These are phyloP conservation scores for Leptopterna dolabrata DNA, from an alignment of 2,888 invertebrate genomes.

Conservation along the genomic window DNA sequence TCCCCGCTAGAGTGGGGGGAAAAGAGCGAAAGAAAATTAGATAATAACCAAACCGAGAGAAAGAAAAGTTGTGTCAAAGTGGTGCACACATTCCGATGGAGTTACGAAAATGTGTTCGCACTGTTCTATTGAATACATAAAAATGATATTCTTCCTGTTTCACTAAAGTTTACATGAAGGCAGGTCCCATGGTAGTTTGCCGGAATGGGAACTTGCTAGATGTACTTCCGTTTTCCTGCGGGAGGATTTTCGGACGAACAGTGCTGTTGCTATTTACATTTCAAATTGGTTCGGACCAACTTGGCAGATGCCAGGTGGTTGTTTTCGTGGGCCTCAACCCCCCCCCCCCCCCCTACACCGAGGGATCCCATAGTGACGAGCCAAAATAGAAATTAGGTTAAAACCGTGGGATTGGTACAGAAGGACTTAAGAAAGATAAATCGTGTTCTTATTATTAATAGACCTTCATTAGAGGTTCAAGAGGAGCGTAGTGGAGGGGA, in stretches of 20 bases:
- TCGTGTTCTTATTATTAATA: conserved; percentile 26
- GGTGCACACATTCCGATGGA: background rate
- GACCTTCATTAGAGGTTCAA: conserved; percentile 11
- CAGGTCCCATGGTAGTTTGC: background rate
- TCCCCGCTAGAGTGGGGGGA: background rate
- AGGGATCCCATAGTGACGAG: background rate
- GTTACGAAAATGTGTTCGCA: background rate
- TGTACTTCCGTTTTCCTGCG: background rate
- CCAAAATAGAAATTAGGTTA: conserved; percentile 13
- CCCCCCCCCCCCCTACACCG: background rate
- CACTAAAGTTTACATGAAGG: background rate
- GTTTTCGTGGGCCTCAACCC: background rate
- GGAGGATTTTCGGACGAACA: background rate
- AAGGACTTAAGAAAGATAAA: conserved; percentile 16
- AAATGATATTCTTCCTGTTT: background rate
- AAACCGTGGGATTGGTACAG: background rate
- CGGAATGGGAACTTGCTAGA: background rate
- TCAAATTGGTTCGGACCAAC: conserved; percentile 13
- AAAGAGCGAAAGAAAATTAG: background rate
- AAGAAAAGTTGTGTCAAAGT: background rate
- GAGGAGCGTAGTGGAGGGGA: background rate
- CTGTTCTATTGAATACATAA: background rate
- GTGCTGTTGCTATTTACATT: conserved; percentile 15
- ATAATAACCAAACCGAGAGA: background rate
- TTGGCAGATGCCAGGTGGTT: conserved; percentile 7